Evolutionary conservation across 1,140 invertebrate species (phyloP).

Genomic region (Pseudomyrmex dendroicus): DNA sequence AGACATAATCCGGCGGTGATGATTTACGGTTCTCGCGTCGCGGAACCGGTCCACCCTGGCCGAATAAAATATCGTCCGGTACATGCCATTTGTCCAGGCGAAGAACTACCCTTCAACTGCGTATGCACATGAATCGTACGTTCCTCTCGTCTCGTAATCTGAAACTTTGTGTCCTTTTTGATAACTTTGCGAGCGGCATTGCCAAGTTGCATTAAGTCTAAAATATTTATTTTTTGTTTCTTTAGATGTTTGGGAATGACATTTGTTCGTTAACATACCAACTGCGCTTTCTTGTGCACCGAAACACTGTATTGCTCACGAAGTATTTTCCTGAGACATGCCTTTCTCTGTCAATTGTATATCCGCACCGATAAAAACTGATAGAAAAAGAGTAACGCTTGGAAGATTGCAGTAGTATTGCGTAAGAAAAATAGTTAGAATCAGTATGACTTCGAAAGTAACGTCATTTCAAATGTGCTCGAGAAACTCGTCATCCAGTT

Average conservation of each 20-base stretch:
- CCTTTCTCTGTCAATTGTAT: too few relatives aligned
- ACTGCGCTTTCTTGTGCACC: not conserved
- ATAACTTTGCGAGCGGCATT: conserved; percentile 9
- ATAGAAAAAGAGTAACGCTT: not conserved
- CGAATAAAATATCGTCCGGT: conserved; percentile 73
- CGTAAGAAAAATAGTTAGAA: not conserved
- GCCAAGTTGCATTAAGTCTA: too few relatives aligned
- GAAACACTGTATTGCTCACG: not conserved
- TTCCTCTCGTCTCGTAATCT: conserved; percentile 30
- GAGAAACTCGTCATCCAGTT: not conserved
- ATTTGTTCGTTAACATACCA: too few relatives aligned
- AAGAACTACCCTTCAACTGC: conserved; percentile 14
- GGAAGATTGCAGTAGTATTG: not conserved
- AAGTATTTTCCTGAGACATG: too few relatives aligned
- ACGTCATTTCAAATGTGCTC: not conserved
- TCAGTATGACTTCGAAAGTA: conserved; percentile 1
- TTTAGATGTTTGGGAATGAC: too few relatives aligned
- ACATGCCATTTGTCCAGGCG: conserved; percentile 43
- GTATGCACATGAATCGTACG: conserved; percentile 19
- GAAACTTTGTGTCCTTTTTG: not conserved
- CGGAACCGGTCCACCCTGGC: conserved; percentile 75
- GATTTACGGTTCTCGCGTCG: conserved; percentile 77
- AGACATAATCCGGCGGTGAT: conserved; percentile 72
- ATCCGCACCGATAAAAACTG: not conserved
- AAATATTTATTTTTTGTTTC: not conserved